These are phyloP conservation scores for Ophthalmolycus amberensis DNA, from an alignment of 2,113 vertebrate species.

Conservation along the genomic window DNA sequence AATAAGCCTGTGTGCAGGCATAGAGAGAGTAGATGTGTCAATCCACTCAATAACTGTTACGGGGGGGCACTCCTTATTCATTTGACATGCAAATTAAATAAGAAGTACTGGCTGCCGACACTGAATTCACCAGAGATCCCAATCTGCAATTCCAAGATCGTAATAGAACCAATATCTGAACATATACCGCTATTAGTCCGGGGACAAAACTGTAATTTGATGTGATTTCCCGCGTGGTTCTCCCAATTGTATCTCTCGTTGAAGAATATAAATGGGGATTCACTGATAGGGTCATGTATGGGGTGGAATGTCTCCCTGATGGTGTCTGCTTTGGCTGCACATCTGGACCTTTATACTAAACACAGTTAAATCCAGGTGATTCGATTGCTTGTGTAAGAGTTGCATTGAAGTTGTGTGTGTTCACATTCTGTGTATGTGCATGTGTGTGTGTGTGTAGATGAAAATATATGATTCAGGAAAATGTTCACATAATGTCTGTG, in stretches of 20 bases:
- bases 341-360: not conserved
- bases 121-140: slow-evolving; percentile 61
- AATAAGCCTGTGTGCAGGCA: slow-evolving; percentile 13
- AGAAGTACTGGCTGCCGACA: slow-evolving; percentile 64
- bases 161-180: slow-evolving; percentile 66
- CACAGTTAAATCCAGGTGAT: not conserved
- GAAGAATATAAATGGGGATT: slow-evolving; percentile 46
- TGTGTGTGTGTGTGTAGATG: not conserved
- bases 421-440: not conserved
- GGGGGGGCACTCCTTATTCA: slow-evolving; percentile 51
- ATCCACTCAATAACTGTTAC: slow-evolving; percentile 58
- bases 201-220: slow-evolving; percentile 56
- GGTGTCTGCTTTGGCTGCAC: slow-evolving; percentile 14
- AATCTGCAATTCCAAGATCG: slow-evolving; percentile 58
- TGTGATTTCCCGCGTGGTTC: slow-evolving; percentile 72
- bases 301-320: slow-evolving; percentile 19
- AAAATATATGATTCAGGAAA: not conserved
- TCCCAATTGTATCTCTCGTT: slow-evolving; percentile 34
- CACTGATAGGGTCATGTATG: slow-evolving; percentile 26
- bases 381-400: not conserved
- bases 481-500: not conserved
- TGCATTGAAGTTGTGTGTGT: not conserved
- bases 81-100: slow-evolving; percentile 78
- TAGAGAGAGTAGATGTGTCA: slow-evolving; percentile 54
- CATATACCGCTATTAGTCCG: slow-evolving; percentile 62